Conservation (phyloP, 2,888 invertebrate species). For the Micoletzkya japonica region DNA sequence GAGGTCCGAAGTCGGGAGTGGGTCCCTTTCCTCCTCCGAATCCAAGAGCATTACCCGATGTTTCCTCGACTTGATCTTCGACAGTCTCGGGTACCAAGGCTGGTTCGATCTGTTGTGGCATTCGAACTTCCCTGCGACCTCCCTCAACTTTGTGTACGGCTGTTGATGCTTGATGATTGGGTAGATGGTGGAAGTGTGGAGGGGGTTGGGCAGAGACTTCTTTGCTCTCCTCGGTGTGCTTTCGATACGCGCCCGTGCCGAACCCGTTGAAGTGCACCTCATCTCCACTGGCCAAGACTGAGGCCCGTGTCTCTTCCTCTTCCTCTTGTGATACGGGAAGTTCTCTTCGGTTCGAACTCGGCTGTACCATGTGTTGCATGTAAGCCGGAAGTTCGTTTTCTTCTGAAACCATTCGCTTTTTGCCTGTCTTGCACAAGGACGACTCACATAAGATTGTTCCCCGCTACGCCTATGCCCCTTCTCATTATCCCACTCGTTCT, state of each 20-base stretch:
- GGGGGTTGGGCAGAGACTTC: background rate
- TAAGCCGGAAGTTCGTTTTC: too few species aligned
- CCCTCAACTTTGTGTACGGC: constrained; percentile 6
- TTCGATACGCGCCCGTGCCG: background rate
- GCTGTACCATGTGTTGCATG: too few species aligned
- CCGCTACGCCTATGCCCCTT: too few species aligned
- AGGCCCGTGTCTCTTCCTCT: background rate
- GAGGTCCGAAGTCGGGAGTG: constrained; percentile 40
- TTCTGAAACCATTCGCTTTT: too few species aligned
- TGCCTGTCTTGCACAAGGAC: too few species aligned
- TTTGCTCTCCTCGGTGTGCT: too few species aligned
- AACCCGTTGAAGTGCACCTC: constrained; percentile 2
- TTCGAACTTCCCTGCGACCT: constrained; percentile 21
- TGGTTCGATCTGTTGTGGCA: constrained; percentile 21
- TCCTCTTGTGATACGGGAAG: background rate
- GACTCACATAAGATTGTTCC: too few species aligned
- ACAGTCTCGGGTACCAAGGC: background rate
- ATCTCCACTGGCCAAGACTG: background rate
- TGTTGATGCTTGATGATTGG: too few species aligned
- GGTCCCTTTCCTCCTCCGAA: background rate
- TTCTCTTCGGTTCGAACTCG: too few species aligned
- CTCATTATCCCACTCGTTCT: too few species aligned
- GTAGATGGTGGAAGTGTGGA: constrained; percentile 2
- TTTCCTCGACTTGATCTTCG: constrained; percentile 11
- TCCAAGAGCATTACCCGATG: background rate